Evolutionary conservation across 1,140 invertebrate species (phyloP).

Genomic region (Metopolophium dirhodum): DNA sequence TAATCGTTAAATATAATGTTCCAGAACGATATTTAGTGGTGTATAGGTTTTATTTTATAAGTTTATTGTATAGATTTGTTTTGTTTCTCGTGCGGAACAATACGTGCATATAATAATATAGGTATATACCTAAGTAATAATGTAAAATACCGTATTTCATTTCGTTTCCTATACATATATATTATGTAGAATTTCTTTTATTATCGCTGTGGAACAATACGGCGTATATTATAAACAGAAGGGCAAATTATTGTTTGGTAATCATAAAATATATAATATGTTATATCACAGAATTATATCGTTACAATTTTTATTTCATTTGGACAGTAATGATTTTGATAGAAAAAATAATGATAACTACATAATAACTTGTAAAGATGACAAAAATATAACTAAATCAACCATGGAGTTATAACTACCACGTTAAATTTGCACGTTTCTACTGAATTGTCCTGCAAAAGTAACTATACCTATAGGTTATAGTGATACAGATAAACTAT

Average conservation of each 20-base stretch:
- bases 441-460: no score
- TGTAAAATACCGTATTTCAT: neutral
- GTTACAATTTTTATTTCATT: neutral
- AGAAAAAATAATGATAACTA: neutral
- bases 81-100: neutral
- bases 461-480: no score
- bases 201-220: neutral
- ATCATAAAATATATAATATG: neutral
- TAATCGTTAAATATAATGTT: neutral
- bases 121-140: neutral
- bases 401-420: no score
- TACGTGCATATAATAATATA: neutral
- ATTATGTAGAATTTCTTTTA: neutral
- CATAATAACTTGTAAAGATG: no score
- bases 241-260: neutral
- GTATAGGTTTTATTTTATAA: neutral
- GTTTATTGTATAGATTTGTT: neutral
- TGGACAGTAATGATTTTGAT: neutral
- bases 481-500: neutral
- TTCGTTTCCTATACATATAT: neutral
- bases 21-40: neutral
- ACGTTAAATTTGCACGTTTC: neutral
- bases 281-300: neutral
- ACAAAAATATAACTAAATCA: no score
- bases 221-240: no score